Base-by-base conservation (phyloP, 2,113 vertebrate genomes). In the Beaufortia kweichowensis region DNA sequence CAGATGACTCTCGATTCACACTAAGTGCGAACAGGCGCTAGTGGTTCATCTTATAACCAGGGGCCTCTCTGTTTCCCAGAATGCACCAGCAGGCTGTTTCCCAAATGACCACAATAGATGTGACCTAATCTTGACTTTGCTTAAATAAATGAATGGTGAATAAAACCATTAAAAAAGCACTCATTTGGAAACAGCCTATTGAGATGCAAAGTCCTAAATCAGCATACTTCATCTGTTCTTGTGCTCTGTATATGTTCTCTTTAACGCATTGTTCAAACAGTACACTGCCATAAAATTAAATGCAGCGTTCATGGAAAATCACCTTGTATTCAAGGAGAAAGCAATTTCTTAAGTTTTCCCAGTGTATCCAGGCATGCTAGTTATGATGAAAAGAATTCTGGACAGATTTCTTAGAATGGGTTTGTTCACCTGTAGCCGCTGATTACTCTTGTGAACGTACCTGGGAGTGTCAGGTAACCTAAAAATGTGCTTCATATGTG, bases 21-120 rank as follows among this genome's bases (percentile, higher is more conserved):
- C 60, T 53, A 82, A 87, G 79, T 23, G 60, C 11, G 70, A 70
- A 69, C 55, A 75, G 77, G 70, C 67, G 3, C 41, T 55, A 85
- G 81, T 86, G 88, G 82, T 75, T 83, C 79, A 75, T 81, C 65
- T 65, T 61, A 56, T 68, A 81, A 81, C 79, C 39, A 31, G 76
- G 69, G 78, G 72, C 65, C 76, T 71, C 64, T 80, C 35, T 69
- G 74, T 63, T 81, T 83, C 78, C 63, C 70, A 78, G 43, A 80
- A 78, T 67, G 66, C 77, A 56, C 19, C 68, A 71, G 53, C 53
- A 70, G 50, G 62, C 70, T 43, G 29, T 35, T 66, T 75, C 60
- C 61, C 69, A 35, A 71, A 78, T 35, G 66, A 71, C 71, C 43
- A 76, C 71, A 77, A 75, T 77, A 73, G 68, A 64, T 46, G 69